Base-by-base conservation (phyloP, 2,888 invertebrate species). In the Exephanes ischioxanthus region DNA sequence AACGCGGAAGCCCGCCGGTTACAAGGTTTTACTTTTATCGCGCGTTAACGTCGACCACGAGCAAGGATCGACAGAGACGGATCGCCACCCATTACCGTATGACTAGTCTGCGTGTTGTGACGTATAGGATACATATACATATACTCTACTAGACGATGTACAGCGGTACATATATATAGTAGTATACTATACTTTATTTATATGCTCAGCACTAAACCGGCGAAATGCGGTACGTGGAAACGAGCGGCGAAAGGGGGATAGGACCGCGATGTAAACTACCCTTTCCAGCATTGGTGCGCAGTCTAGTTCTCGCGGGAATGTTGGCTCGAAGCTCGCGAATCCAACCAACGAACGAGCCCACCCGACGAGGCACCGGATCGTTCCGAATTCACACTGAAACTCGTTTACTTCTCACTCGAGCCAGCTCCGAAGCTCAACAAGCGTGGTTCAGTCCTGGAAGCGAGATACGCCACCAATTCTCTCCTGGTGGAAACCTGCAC, bases 21-120 rank as follows among this genome's bases (percentile, higher is more conserved):
- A 89, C 89, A 88, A 77, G 89, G 83, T 89, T 89, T 88, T 89
- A 89, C 89, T 89, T 89, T 89, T 89, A 89, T 89, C 88, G 83
- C 83, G 86, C 83, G 85, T 86, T 85, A 87, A 84, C 86, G 83
- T 86, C 80, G 80, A 83, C 83, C 86, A 48, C 86, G 86, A 81
- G 75, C 86, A 78, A 79, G 78, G 85, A 87, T 88, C 85, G 89
- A 86, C 86, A 87, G 77, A 87, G 86, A 87, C 83, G 87, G 86
- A 88, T 87, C 84, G 81, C 85, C 75, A 63, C 61, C 88, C 85
- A 87, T 87, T 86, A 86, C 83, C 78, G 83, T 76, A 87, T 86
- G 87, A 86, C 86, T 73, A 48, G 81, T 72, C 71, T 73, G 26
- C 75, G 73, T 84, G 79, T 76, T 67, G 67, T 79, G 55, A 71